These are phyloP conservation scores for Meliscaeva auricollis DNA, from an alignment of 2,888 invertebrate genomes.

Conservation along the genomic window DNA sequence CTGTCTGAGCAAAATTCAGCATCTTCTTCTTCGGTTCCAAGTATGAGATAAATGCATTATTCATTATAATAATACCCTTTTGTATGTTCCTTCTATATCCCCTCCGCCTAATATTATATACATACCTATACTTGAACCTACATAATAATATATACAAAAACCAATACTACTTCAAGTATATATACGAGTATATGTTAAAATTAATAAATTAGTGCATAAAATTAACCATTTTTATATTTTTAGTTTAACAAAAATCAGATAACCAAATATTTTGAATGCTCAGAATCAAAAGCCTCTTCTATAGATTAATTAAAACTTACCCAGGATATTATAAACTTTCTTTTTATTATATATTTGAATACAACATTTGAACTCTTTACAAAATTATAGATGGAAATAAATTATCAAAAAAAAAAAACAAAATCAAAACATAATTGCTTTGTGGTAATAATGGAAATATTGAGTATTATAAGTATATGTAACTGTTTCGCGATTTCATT, in stretches of 20 bases:
- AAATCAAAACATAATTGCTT: constrained; percentile 13
- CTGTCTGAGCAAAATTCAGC: constrained; percentile 78
- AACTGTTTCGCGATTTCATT: too few species aligned
- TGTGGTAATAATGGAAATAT: constrained; percentile 31
- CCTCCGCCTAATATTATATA: neutral
- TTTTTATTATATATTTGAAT: too few species aligned
- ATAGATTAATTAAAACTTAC: constrained; percentile 8
- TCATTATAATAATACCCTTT: constrained; percentile 59
- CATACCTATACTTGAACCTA: neutral
- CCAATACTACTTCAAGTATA: constrained; percentile 14
- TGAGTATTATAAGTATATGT: constrained; percentile 17
- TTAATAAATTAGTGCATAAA: constrained; percentile 4
- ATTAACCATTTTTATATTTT: constrained; percentile 15
- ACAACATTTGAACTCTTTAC: too few species aligned
- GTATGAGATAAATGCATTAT: constrained; percentile 74
- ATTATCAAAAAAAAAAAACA: too few species aligned
- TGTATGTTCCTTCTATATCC: constrained; percentile 28
- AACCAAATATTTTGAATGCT: constrained; percentile 54
- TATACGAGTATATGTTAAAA: neutral
- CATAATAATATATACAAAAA: too few species aligned
- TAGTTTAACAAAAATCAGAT: constrained; percentile 6
- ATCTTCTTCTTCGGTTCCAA: constrained; percentile 77
- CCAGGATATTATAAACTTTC: neutral
- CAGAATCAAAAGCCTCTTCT: constrained; percentile 70
- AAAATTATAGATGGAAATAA: constrained; percentile 55